Evolutionary conservation across 2,797 vertebrate species (phyloP).

Genomic region (Scolopax rusticola): DNA sequence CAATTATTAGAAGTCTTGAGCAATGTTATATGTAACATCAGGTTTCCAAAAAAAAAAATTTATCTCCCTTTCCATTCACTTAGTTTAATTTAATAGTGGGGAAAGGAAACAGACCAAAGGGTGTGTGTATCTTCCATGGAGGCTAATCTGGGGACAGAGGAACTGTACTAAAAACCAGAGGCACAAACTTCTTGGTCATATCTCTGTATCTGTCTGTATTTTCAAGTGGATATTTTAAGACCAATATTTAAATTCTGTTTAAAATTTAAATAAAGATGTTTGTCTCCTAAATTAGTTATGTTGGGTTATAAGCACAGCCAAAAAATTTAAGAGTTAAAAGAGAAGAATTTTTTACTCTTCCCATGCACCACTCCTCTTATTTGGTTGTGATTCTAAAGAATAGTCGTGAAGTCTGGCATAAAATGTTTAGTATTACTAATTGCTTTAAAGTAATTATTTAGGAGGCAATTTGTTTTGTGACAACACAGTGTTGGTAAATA

Average conservation of each 20-base stretch:
- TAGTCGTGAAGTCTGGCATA: background rate
- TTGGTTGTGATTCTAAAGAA: background rate
- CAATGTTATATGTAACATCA: background rate
- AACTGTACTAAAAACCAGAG: background rate
- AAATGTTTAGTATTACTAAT: background rate
- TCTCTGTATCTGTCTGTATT: background rate
- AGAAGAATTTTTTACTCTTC: background rate
- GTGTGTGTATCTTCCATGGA: background rate
- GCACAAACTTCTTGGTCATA: background rate
- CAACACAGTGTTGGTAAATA: background rate
- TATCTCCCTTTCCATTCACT: background rate
- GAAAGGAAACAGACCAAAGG: background rate
- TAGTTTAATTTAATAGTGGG: background rate
- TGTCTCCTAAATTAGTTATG: background rate
- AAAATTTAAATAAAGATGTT: background rate
- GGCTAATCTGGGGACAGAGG: rapidly evolving
- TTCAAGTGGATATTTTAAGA: background rate
- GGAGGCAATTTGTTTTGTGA: background rate
- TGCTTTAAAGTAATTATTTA: background rate
- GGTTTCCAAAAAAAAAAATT: background rate
- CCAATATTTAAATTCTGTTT: background rate
- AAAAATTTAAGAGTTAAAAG: background rate
- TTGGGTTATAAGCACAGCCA: background rate
- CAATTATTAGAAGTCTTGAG: background rate
- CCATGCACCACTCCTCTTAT: background rate